A percentile compares a stretch with the other conserved stretches of the same genome.
Conservation (phyloP, 2,113 vertebrate genomes). For the Shinisaurus crocodilurus region DNA sequence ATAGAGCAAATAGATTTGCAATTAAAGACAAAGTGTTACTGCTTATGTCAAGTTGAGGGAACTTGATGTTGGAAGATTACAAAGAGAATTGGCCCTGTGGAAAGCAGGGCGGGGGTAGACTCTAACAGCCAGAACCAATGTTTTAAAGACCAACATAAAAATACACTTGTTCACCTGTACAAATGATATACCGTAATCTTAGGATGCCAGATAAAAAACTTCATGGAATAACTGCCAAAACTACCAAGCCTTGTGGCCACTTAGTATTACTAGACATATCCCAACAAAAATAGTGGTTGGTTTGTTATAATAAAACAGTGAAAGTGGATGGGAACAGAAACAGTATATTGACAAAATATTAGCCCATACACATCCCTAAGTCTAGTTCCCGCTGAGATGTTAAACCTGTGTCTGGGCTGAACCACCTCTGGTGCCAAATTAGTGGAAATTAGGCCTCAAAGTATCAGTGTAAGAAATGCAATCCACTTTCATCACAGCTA, state of each 20-base stretch:
- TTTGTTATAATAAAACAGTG: not conserved
- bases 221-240: not conserved
- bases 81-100: not conserved
- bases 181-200: not conserved
- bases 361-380: not conserved
- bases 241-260: not conserved
- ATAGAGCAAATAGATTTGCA: constrained; percentile 18
- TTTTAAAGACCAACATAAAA: constrained; percentile 8
- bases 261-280: not conserved
- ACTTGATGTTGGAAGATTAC: not conserved
- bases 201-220: not conserved
- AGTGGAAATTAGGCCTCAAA: not conserved
- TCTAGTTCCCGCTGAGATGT: not conserved
- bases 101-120: not conserved
- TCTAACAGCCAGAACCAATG: accelerated
- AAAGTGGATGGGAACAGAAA: not conserved
- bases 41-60: constrained; percentile 27
- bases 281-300: not conserved
- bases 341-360: not conserved
- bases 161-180: not conserved
- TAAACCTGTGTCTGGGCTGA: not conserved
- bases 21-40: constrained; percentile 32
- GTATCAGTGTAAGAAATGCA: not conserved
- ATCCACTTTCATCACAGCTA: not conserved
- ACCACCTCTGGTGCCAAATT: not conserved